phyloP scores from a whole-genome alignment of 2,113 vertebrate species.

The Enhydra lutris region DNA sequence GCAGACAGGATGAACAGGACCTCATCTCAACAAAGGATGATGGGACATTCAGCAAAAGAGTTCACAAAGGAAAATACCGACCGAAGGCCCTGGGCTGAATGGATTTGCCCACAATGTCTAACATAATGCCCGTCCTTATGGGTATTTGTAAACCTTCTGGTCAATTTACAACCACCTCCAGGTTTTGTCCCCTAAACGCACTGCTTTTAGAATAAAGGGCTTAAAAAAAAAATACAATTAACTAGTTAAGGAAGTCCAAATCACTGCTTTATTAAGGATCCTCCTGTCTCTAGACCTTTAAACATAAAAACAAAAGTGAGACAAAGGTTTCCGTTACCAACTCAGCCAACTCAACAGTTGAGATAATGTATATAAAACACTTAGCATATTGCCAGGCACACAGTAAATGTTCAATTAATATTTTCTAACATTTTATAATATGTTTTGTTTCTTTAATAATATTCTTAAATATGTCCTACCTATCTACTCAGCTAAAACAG shows the following conservation, averaged over 20 bases:
- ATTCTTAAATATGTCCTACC: not conserved
- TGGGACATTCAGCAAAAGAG: constrained; percentile 55
- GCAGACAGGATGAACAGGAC: constrained; percentile 51
- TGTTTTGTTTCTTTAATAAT: not conserved
- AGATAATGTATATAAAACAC: not conserved
- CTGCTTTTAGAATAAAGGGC: not conserved
- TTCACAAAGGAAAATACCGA: constrained; percentile 62
- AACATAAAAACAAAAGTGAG: constrained; percentile 26
- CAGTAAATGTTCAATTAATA: not conserved
- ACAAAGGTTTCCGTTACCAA: not conserved
- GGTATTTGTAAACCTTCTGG: constrained; percentile 45
- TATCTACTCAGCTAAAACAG: not conserved
- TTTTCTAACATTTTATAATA: not conserved
- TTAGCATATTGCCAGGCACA: not conserved
- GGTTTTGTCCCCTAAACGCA: constrained; percentile 1
- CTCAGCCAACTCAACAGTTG: not conserved
- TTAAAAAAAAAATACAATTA: constrained; percentile 22
- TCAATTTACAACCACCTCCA: constrained; percentile 54
- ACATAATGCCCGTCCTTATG: constrained; percentile 5
- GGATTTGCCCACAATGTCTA: constrained; percentile 26
- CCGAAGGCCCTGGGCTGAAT: constrained; percentile 40
- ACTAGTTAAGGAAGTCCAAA: constrained; percentile 18
- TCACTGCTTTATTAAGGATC: not conserved
- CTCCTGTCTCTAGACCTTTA: constrained; percentile 5
- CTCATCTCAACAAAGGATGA: constrained; percentile 64